Evolutionary conservation across 2,888 invertebrate genomes (phyloP).

Genomic region (Cactoblastis cactorum): DNA sequence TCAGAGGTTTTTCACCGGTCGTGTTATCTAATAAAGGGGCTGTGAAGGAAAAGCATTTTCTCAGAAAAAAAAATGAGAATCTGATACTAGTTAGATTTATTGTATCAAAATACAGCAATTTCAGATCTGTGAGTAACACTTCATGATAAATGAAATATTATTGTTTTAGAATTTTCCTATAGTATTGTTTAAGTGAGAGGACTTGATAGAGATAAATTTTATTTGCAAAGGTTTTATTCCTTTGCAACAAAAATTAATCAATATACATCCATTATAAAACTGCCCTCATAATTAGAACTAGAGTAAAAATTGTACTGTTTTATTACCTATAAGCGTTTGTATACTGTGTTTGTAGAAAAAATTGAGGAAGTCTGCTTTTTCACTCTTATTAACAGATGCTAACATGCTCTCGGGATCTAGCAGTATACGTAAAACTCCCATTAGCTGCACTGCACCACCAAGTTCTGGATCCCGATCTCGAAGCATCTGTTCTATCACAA

Average conservation of each 20-base stretch:
- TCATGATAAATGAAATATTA: no score
- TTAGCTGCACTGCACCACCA: constrained; percentile 97
- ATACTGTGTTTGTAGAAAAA: constrained; percentile 99
- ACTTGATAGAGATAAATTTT: no score
- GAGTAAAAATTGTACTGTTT: neutral
- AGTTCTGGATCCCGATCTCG: constrained; percentile 98
- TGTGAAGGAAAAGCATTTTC: constrained; percentile 52
- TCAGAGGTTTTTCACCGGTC: constrained; percentile 90
- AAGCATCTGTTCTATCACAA: constrained; percentile 99
- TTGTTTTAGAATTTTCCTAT: no score
- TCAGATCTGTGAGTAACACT: no score
- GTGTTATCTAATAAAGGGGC: constrained; percentile 97
- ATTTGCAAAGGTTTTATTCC: neutral
- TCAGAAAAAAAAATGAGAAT: no score
- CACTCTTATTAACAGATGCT: constrained; percentile 94
- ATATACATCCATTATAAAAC: neutral
- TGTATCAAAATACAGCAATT: no score
- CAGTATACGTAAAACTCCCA: constrained; percentile 94
- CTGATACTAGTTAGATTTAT: no score
- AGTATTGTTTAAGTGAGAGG: no score
- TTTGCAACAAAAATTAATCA: neutral
- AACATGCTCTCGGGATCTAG: constrained; percentile 99
- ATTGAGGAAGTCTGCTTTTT: constrained; percentile 98
- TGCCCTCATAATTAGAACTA: neutral
- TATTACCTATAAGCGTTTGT: constrained; percentile 92